Conservation (phyloP, 2,113 vertebrate species). For the Coregonus clupeaformis region DNA sequence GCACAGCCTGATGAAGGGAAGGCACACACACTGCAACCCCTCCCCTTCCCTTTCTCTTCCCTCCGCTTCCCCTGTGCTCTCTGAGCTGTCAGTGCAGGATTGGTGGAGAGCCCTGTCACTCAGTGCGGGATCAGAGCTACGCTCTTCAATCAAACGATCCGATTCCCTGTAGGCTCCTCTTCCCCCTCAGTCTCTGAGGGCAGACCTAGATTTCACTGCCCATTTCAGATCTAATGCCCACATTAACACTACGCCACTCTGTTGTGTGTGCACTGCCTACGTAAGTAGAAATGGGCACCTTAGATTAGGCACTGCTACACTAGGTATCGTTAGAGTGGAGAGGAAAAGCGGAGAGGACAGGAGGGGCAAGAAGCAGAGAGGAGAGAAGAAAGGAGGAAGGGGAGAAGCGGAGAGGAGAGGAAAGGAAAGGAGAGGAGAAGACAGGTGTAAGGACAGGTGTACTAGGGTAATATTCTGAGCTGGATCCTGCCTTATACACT, state of each 20-base stretch:
- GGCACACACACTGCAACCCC: too few species aligned
- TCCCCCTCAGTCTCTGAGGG: neutral
- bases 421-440: too few species aligned
- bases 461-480: conserved; percentile 33
- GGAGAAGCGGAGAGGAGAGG: too few species aligned
- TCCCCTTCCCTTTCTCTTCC: too few species aligned
- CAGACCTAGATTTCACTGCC: conserved; percentile 45
- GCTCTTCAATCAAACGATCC: conserved; percentile 45
- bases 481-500: conserved; percentile 30
- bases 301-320: conserved; percentile 36
- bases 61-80: neutral
- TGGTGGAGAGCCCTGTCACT: conserved; percentile 29
- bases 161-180: neutral
- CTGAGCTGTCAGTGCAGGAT: conserved; percentile 15
- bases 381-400: too few species aligned
- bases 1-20: too few species aligned
- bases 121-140: conserved; percentile 15
- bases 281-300: conserved; percentile 42
- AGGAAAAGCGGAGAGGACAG: conserved; percentile 71
- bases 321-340: conserved; percentile 36
- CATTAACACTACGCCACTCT: conserved; percentile 29
- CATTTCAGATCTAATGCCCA: conserved; percentile 37
- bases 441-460: too few species aligned
- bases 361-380: conserved; percentile 53
- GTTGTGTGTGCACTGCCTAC: conserved; percentile 46